phyloP scores from a whole-genome alignment of 2,113 vertebrate genomes.

The Chaetops frenatus region DNA sequence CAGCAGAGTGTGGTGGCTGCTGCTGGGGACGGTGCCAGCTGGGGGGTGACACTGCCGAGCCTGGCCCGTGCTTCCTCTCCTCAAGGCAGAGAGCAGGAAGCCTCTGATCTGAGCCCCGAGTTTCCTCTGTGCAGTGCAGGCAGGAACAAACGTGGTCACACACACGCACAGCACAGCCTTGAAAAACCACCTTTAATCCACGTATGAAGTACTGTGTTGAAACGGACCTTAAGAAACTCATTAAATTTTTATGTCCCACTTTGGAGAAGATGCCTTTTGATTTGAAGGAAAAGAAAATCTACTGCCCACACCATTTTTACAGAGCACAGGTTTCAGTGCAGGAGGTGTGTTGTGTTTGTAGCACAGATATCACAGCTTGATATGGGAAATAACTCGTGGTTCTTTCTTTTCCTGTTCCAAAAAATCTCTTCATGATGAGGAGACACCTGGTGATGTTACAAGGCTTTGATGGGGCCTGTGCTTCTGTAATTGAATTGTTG shows the following conservation, averaged over 20 bases:
- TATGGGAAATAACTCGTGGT: background rate
- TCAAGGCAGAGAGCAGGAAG: background rate
- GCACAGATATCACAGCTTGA: background rate
- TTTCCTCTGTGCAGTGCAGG: background rate
- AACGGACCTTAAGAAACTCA: background rate
- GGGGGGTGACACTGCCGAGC: background rate
- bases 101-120: background rate
- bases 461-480: background rate
- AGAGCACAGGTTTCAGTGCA: background rate
- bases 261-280: background rate
- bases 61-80: background rate
- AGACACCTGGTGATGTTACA: background rate
- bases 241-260: background rate
- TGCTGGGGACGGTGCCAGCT: background rate
- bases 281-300: background rate
- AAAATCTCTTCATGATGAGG: background rate
- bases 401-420: background rate
- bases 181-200: accelerated
- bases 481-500: background rate
- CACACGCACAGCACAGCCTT: accelerated
- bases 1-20: background rate
- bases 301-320: background rate
- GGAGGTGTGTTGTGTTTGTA: background rate
- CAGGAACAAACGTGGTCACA: background rate
- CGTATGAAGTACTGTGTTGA: accelerated